phyloP scores from a whole-genome alignment of 2,797 vertebrate species.

The Uromys caudimaculatus region DNA sequence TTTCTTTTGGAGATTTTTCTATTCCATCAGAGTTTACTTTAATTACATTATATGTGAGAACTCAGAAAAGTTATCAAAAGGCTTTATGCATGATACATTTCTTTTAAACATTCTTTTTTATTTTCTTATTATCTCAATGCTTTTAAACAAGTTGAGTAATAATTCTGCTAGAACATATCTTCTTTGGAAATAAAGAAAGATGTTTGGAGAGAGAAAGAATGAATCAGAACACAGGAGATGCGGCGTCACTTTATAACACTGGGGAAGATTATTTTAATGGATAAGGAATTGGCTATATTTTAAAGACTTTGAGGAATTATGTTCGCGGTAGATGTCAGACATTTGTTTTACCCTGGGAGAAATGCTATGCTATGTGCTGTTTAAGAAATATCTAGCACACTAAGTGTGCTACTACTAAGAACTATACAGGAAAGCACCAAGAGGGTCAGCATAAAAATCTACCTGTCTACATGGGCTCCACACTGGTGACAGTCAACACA shows the following conservation, averaged over 20 bases:
- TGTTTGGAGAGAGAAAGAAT: neutral
- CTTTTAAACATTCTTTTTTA: slow-evolving; percentile 29
- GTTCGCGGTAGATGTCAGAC: neutral
- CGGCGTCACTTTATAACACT: neutral
- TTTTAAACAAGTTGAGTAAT: slow-evolving; percentile 35
- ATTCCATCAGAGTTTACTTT: slow-evolving; percentile 43
- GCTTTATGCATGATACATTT: slow-evolving; percentile 1
- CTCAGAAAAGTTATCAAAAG: slow-evolving; percentile 43
- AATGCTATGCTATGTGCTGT: neutral
- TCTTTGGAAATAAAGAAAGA: neutral
- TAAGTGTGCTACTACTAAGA: neutral
- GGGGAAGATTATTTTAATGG: slow-evolving; percentile 26
- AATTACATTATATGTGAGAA: slow-evolving; percentile 27
- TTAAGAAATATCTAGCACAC: neutral
- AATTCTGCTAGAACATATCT: neutral
- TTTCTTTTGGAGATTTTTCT: neutral
- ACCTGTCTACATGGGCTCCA: neutral
- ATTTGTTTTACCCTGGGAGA: slow-evolving; percentile 56
- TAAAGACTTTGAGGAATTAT: slow-evolving; percentile 11
- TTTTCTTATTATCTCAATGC: slow-evolving; percentile 17
- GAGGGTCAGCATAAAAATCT: neutral
- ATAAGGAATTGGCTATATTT: slow-evolving; percentile 8
- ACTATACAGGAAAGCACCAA: neutral
- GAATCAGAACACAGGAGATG: slow-evolving; percentile 15
- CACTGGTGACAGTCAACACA: neutral